Percentiles rank a stretch among this genome's conserved stretches.
Evolutionary conservation across 2,888 invertebrate genomes (phyloP).

Genomic region (Sarcophaga carnaria): DNA sequence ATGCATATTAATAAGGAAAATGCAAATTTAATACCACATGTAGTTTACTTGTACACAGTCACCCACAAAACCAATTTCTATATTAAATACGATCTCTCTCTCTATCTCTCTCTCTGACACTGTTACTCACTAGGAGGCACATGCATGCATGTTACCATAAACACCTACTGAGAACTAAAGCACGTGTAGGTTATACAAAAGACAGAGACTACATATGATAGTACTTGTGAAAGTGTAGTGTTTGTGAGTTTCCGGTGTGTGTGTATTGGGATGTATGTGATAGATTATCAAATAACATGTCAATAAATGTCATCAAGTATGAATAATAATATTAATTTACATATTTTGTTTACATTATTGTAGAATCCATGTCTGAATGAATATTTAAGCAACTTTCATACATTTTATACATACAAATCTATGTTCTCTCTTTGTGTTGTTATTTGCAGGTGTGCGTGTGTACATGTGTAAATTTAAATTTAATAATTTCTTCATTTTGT

Average conservation of each 20-base stretch:
- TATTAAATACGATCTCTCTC: too few relatives aligned
- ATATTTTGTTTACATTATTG: neutral
- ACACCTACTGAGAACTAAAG: too few relatives aligned
- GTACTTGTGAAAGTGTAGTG: neutral
- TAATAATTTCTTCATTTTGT: too few relatives aligned
- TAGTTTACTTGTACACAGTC: neutral
- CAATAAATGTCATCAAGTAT: conserved; percentile 43
- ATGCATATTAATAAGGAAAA: conserved; percentile 43
- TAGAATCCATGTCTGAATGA: neutral
- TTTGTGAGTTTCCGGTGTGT: neutral
- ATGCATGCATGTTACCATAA: too few relatives aligned
- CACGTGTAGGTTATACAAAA: too few relatives aligned
- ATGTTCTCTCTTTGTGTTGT: too few relatives aligned
- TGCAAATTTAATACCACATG: conserved; percentile 29
- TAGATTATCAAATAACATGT: conserved; percentile 38
- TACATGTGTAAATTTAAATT: too few relatives aligned
- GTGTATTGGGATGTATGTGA: neutral
- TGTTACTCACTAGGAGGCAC: too few relatives aligned
- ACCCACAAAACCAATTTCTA: too few relatives aligned
- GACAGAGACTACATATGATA: neutral
- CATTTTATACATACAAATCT: neutral
- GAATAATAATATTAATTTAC: conserved; percentile 43
- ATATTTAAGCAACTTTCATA: neutral
- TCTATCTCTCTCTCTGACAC: too few relatives aligned
- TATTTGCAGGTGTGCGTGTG: neutral